phyloP scores from a whole-genome alignment of 2,888 invertebrate genomes.

The Noctua comes region DNA sequence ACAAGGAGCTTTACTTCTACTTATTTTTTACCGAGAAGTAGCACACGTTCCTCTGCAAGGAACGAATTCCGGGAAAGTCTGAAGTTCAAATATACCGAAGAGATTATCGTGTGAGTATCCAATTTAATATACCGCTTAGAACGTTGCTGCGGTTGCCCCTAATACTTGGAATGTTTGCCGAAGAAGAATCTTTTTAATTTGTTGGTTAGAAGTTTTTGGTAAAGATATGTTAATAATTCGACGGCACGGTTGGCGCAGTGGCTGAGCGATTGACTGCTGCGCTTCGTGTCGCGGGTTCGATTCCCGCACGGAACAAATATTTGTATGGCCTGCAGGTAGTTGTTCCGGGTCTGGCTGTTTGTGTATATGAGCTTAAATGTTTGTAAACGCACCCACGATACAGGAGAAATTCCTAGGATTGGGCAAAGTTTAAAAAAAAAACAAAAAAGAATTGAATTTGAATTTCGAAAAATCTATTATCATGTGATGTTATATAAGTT shows the following conservation, averaged over 20 bases:
- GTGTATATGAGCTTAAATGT: too few species aligned
- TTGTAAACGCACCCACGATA: too few species aligned
- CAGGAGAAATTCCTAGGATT: too few species aligned
- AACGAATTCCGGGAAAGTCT: slow-evolving; percentile 23
- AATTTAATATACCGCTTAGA: slow-evolving; percentile 50
- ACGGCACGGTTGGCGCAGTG: too few species aligned
- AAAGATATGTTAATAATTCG: not conserved
- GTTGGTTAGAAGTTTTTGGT: not conserved
- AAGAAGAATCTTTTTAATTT: not conserved
- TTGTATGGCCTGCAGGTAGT: too few species aligned
- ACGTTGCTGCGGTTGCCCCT: slow-evolving; percentile 5
- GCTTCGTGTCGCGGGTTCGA: too few species aligned
- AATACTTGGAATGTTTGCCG: not conserved
- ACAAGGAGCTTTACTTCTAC: not conserved
- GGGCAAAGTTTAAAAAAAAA: too few species aligned
- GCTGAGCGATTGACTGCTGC: too few species aligned
- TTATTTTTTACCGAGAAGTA: not conserved
- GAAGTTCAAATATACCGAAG: slow-evolving; percentile 44
- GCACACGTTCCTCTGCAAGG: not conserved
- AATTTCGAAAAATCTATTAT: not conserved
- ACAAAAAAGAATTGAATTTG: too few species aligned
- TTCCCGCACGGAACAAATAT: too few species aligned
- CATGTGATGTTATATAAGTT: not conserved
- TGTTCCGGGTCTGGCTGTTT: too few species aligned
- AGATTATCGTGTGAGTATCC: slow-evolving; percentile 45